A percentile compares a stretch with the other conserved stretches of the same genome.
Evolutionary conservation across 2,888 invertebrate genomes (phyloP).

Genomic region (Reticulitermes lucifugus): DNA sequence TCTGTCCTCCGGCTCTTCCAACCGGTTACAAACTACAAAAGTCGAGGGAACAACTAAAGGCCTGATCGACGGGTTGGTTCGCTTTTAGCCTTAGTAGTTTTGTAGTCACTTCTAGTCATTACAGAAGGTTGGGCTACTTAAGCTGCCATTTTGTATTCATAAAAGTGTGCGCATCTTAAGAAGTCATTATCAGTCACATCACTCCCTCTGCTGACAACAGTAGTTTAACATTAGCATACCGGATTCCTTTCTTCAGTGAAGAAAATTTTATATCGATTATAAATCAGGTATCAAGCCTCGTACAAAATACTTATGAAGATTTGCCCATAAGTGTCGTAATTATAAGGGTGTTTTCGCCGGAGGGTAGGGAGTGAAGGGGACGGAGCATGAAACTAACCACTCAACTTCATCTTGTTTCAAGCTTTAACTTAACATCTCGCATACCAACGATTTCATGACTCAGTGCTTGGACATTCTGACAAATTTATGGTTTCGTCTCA

Average conservation of each 20-base stretch:
- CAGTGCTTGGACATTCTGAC: no score
- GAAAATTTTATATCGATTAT: neutral
- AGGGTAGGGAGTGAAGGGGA: no score
- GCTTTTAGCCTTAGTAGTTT: constrained; percentile 7
- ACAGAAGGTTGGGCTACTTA: constrained; percentile 10
- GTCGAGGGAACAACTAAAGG: constrained; percentile 5
- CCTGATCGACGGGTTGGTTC: constrained; percentile 21
- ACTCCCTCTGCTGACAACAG: neutral
- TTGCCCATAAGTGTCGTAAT: no score
- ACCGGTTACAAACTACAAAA: constrained; percentile 28
- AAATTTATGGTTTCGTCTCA: no score
- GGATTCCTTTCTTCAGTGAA: neutral
- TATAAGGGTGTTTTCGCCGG: no score
- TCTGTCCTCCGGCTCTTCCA: constrained; percentile 10
- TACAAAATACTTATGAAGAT: no score
- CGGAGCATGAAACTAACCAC: no score
- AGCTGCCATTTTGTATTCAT: constrained; percentile 54
- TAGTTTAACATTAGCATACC: constrained; percentile 48
- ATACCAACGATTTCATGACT: no score
- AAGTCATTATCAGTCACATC: constrained; percentile 51
- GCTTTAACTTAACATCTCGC: no score
- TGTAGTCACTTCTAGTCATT: constrained; percentile 38
- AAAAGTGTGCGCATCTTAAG: constrained; percentile 50
- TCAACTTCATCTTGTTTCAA: no score
- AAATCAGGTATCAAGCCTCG: no score